phyloP scores from a whole-genome alignment of 2,888 invertebrate species.

The Ophion obscuratus region DNA sequence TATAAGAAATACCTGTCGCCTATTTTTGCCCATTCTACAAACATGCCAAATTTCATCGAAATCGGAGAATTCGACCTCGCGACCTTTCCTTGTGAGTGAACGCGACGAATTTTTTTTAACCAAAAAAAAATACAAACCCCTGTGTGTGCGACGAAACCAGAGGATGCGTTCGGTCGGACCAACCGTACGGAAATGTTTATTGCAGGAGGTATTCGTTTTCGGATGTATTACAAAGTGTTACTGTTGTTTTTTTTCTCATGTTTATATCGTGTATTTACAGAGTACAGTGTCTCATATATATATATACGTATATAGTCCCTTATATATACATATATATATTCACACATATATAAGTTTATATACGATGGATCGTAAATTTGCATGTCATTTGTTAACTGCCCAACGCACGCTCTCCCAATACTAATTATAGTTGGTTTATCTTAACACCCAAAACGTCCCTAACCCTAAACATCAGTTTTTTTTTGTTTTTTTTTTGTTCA shows the following conservation, averaged over 20 bases:
- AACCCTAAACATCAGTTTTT: conserved; percentile 51
- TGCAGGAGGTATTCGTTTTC: conserved; percentile 56
- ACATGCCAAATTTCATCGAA: no score
- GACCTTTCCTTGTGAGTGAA: no score
- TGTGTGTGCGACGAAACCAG: background rate
- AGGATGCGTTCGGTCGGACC: conserved; percentile 4
- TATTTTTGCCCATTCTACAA: no score
- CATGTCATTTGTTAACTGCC: conserved; percentile 35
- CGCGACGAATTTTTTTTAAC: no score
- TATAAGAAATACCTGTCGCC: no score
- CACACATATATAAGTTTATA: conserved; percentile 36
- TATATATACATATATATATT: conserved; percentile 21
- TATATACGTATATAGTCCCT: conserved; percentile 27
- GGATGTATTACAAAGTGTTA: conserved; percentile 32
- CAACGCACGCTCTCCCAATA: conserved; percentile 38
- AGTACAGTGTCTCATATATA: conserved; percentile 58
- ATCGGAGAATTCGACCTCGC: no score
- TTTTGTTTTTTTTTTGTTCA: background rate
- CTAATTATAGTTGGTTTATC: conserved; percentile 28
- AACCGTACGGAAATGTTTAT: conserved; percentile 66
- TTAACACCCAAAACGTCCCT: conserved; percentile 53
- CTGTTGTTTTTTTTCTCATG: conserved; percentile 23
- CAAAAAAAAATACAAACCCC: background rate
- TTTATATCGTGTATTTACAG: conserved; percentile 65
- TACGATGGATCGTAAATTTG: conserved; percentile 52